Base-by-base conservation (phyloP, 2,888 invertebrate genomes). In the Tricholauxania praeusta region DNA sequence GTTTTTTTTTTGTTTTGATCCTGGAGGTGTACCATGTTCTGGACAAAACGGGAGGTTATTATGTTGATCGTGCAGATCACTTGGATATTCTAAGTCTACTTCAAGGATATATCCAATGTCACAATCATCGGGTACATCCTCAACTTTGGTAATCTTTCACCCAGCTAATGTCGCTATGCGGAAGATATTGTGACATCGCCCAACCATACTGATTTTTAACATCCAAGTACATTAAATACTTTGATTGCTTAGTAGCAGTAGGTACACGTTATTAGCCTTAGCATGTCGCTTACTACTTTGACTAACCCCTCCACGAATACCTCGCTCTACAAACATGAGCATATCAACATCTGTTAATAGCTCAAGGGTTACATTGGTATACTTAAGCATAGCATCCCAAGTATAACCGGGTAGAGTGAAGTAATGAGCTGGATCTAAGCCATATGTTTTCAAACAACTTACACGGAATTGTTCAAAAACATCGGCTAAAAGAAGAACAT, bases 161-260 rank as follows among this genome's bases (percentile, higher is more conserved):
- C 82, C 82, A 86, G 71, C 80, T 66, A 77, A 86, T 84, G 12
- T 75, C 76, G 12, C 75, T 72, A 12, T 71, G 55, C 0, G 85
- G 84, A 19, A 86, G 74, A 15, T 73, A 73, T 73, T 84, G 78
- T 7, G 73, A 77, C 83, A 86, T 82, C 1, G 83, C 83, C 79
- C 79, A 81, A 6, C 83, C 83, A 76, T 85, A 86, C n/a, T 83
- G 73, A 75, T 84, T 85, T 72, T 86, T 85, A 1, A 79, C 79
- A 78, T 84, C 84, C 7, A 82, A 76, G 71, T 83, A 85, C 19
- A 78, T 74, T 14, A 86, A 49, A 73, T 78, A 85, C 14, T 77
- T 80, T 6, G 57, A 55, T 12, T 47, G 55, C 22, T 32, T n/a
- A 17, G 55, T 12, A 72, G 76, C 83, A 86, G n/a, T n/a, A n/a